phyloP scores from a whole-genome alignment of 92 coral and sea anemone genomes.

The Zoanthus solanderi region DNA sequence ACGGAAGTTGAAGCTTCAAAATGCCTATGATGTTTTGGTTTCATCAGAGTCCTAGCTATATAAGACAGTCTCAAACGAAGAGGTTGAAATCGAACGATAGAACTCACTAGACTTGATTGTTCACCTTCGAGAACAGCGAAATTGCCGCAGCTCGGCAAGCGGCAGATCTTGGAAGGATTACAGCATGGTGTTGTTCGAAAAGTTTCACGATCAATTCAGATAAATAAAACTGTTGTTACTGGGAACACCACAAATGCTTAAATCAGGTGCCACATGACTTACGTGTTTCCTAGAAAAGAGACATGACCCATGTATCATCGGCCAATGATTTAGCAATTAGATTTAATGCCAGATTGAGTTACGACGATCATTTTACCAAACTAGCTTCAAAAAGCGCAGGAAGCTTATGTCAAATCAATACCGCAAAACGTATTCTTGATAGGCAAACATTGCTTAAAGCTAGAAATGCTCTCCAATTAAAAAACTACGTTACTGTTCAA shows the following conservation, averaged over 20 bases:
- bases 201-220: background rate
- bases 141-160: background rate
- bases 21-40: background rate
- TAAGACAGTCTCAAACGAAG: too few relatives aligned
- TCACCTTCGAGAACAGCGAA: background rate
- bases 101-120: background rate
- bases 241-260: background rate
- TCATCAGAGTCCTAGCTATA: too few relatives aligned
- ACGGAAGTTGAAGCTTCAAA: background rate
- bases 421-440: constrained; percentile 9
- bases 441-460: background rate
- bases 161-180: background rate
- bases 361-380: background rate
- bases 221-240: background rate
- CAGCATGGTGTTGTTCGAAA: background rate
- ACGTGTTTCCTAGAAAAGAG: background rate
- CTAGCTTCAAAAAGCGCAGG: background rate
- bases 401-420: background rate
- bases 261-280: background rate
- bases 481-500: background rate
- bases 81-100: too few relatives aligned
- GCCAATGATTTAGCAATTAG: constrained; percentile 4
- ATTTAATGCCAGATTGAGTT: background rate
- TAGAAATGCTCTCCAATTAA: background rate
- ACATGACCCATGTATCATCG: background rate